Evolutionary conservation across 2,888 invertebrate species (phyloP), one percentile per base, ranked within the genome.

Genomic region (Liposcelis brunnea): DNA sequence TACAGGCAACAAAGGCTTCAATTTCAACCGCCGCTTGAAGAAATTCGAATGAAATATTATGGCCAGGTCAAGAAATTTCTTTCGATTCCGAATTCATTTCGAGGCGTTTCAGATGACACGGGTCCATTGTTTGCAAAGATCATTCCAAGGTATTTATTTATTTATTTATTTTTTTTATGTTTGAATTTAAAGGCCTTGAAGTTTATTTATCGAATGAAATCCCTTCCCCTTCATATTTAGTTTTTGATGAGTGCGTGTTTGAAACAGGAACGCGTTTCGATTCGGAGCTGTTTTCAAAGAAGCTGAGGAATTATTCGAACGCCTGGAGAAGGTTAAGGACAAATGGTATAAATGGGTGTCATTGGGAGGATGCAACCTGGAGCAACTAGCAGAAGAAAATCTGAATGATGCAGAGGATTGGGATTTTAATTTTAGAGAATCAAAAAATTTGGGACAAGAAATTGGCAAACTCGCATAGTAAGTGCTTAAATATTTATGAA

Each of bases 401-500:
- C 66, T 91, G 43, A 66, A 63, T 2, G 69, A 69, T 6, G 76
- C 84, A 44, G 70, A 72, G 3, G 80, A 94, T 59, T 95, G 89
- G 87, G 90, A 93, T 59, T 61, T 68, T 44, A 90, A 91, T 64
- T 89, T 93, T 61, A 78, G 82, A 49, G 79, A 82, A 1, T 80
- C 90, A 53, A 94, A 94, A 63, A 75, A 80, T 2, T 82, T 86
- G 56, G 87, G 87, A n/a, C 85, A 91, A 58, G 84, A 91, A 57
- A 81, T 90, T 49, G 89, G 89, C n/a, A 84, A 86, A 62, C 69
- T 93, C 56, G 80, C 84, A 42, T 82, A 78, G 84, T 85, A 62
- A 66, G 66, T n/a, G n/a, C n/a, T n/a, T n/a, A n/a, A n/a, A n/a
- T n/a, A n/a, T n/a, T n/a, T n/a, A n/a, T n/a, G n/a, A n/a, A n/a